These are phyloP conservation scores for Ochotona curzoniae DNA, from an alignment of 2,113 vertebrate genomes.

Conservation along the genomic window DNA sequence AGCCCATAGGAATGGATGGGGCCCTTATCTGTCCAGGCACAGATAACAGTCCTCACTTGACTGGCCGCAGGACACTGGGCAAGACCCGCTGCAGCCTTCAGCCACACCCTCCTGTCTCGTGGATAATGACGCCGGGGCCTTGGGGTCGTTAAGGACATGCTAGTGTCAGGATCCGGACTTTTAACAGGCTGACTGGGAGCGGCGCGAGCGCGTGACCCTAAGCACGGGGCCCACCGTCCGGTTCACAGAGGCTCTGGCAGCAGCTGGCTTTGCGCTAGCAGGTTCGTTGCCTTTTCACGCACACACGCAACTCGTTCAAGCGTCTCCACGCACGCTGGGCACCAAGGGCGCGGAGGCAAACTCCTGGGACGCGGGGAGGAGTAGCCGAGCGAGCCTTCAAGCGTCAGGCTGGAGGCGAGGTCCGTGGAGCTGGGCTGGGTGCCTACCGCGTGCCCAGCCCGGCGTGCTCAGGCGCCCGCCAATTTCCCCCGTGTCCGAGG, in stretches of 20 bases:
- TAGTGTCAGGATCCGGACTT: background rate
- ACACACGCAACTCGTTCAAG: background rate
- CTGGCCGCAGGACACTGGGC: background rate
- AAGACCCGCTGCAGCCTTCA: background rate
- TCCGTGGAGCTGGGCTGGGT: background rate
- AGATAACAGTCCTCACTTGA: background rate
- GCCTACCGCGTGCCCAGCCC: background rate
- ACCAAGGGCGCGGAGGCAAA: background rate
- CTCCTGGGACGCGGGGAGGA: background rate
- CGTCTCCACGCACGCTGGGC: background rate
- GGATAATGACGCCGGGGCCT: background rate
- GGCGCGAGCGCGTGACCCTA: background rate
- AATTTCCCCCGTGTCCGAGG: background rate
- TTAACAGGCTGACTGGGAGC: background rate
- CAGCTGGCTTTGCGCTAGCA: background rate
- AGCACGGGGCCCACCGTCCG: background rate
- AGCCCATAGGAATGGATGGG: background rate
- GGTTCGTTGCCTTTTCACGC: slow-evolving; percentile 3
- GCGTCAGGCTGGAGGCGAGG: background rate
- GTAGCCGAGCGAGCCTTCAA: background rate
- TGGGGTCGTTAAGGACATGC: background rate
- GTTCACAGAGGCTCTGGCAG: background rate
- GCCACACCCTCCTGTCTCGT: background rate
- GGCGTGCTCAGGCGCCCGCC: background rate
- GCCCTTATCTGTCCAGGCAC: background rate